Evolutionary conservation across 2,797 vertebrate species (phyloP), one percentile per base, ranked within the genome.

Genomic region (Clarias laeviceps): DNA sequence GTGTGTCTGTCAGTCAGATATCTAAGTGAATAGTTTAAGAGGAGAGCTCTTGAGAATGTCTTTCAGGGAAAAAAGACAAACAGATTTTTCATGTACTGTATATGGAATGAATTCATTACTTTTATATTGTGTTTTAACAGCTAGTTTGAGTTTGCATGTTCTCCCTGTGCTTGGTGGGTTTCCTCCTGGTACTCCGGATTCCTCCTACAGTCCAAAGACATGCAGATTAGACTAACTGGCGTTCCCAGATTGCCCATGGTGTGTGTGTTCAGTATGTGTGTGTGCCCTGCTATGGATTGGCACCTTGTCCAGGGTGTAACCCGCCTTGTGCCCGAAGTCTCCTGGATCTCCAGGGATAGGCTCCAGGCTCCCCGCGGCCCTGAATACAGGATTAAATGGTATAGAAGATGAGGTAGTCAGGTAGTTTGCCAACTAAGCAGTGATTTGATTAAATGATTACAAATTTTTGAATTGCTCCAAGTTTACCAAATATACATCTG

Each of bases 1-100:
- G 0, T 65, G 64, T 56, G 27, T 73, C 37, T 81, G 78, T 27
- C 84, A 80, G 69, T 56, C 69, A 57, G 78, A 56, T 40, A 29
- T 40, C 20, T 22, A 37, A 73, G 20, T 29, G 64, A 68, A 40
- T 14, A 18, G n/a, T 34, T 29, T 4, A 64, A 0, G 15, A 56
- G 22, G 27, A 62, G 24, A 34, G 22, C 66, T 22, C 57, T 54
- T 73, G 56, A 80, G 66, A 70, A 80, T 32, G 1, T 50, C 37
- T 34, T 54, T 54, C 5, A 62, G 78, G 32, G 64, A 54, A 62
- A 15, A 50, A 17, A 7, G 5, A 84, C 57, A 40, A 7, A 7
- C 0, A 34, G 6, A 14, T 12, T 7, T 61, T 37, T 79, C 34
- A 50, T 50, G 45, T 40, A 14, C 37, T 80, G 37, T 5, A 27